Evolutionary conservation across 2,797 vertebrate species (phyloP), one percentile per base, ranked within the genome.

Genomic region (Arremon brunneinucha): DNA sequence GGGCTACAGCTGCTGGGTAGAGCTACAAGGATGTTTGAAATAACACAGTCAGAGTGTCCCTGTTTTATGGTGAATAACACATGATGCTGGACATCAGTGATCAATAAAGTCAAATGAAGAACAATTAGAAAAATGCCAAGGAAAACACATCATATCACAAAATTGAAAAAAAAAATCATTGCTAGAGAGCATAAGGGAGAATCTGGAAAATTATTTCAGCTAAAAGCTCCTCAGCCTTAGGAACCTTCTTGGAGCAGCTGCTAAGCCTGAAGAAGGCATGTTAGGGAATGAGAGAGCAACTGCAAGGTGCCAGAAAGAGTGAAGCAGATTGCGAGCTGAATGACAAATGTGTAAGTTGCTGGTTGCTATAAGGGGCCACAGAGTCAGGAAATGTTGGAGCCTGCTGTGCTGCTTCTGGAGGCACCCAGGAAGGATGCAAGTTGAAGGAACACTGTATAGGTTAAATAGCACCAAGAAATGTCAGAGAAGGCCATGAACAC

Each of bases 241-340:
- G 53, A 90, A 64, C 53, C 53, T 65, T 83, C 67, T 83, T 50
- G 60, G 83, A 94, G 83, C 92, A 95, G 89, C 91, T 93, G 92
- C 82, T 90, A 63, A 86, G 87, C 80, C 85, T 90, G 87, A 76
- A 83, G 89, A 91, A 96, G 69, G 83, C 53, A 35, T 78, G 62
- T 55, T 81, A 89, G 65, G 74, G 67, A 94, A 86, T 50, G 94
- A 92, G 50, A 92, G 92, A 94, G 84, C 76, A 78, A 91, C 37
- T 1, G 1, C 70, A 83, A 93, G 87, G 79, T 86, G 92, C 87
- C 92, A 96, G 91, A 90, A 92, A 76, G 55, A 88, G 83, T 19
- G 77, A 92, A 87, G 60, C 92, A 95, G 94, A 93, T 93, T 95
- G 95, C 84, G 90, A 95, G 92, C 50, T 86, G 93, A 95, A 90